phyloP scores from a whole-genome alignment of 2,113 vertebrate species.

The Aviceda subcristata region DNA sequence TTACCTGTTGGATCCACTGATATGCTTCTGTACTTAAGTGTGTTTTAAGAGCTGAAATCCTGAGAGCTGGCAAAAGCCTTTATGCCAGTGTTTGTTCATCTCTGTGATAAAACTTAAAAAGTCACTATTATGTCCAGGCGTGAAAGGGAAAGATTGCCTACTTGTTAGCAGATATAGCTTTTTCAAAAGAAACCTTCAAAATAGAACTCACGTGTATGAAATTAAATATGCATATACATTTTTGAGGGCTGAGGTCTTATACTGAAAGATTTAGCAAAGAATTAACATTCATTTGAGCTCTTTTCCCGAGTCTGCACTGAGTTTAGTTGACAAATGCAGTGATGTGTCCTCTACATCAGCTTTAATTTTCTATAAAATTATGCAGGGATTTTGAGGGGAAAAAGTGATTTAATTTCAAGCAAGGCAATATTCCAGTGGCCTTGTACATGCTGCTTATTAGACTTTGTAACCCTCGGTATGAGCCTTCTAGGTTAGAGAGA shows the following conservation, averaged over 20 bases:
- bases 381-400: background rate
- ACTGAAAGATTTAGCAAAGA: background rate
- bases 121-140: background rate
- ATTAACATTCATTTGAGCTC: background rate
- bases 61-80: background rate
- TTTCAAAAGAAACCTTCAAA: background rate
- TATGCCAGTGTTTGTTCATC: background rate
- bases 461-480: background rate
- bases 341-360: background rate
- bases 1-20: background rate
- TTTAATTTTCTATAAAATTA: background rate
- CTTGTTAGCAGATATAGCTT: rapidly evolving
- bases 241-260: background rate
- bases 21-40: background rate
- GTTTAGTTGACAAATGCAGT: background rate
- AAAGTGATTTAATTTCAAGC: background rate
- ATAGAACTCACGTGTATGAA: background rate
- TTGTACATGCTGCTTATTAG: background rate
- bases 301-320: rapidly evolving
- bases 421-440: background rate
- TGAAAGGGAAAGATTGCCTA: background rate
- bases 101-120: background rate
- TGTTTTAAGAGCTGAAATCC: background rate
- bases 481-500: background rate
- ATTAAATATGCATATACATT: background rate